Percentiles rank a stretch among this genome's conserved stretches.
Evolutionary conservation across 2,888 invertebrate species (phyloP).

Genomic region (Apamea monoglypha): DNA sequence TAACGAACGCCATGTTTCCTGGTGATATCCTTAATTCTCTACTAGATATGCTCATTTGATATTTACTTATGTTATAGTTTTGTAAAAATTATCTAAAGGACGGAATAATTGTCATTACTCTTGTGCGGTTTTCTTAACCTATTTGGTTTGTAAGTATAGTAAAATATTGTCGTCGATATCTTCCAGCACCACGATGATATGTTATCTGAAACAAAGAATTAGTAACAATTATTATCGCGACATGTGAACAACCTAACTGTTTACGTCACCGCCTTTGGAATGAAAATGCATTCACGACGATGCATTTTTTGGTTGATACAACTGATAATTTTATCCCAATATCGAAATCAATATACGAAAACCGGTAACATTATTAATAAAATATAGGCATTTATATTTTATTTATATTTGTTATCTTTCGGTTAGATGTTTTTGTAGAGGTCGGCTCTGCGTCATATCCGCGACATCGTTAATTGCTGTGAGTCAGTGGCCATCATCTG

Average conservation of each 20-base stretch:
- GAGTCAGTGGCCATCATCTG: constrained; percentile 68
- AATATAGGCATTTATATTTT: constrained; percentile 29
- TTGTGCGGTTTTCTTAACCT: constrained; percentile 73
- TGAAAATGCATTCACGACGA: constrained; percentile 34
- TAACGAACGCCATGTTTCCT: constrained; percentile 81
- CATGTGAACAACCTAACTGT: constrained; percentile 29
- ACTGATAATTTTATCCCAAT: constrained; percentile 13
- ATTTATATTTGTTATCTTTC: constrained; percentile 27
- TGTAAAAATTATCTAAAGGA: constrained; percentile 80
- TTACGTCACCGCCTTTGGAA: neutral
- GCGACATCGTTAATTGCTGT: constrained; percentile 67
- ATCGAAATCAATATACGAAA: constrained; percentile 3
- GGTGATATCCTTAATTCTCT: constrained; percentile 71
- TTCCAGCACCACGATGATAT: constrained; percentile 72
- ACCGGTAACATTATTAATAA: constrained; percentile 10
- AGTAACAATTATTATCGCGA: constrained; percentile 46
- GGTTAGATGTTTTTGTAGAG: constrained; percentile 47
- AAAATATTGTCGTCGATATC: constrained; percentile 74
- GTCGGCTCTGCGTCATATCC: constrained; percentile 70
- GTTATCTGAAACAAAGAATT: constrained; percentile 84
- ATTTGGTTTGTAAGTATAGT: constrained; percentile 74
- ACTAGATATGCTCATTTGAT: constrained; percentile 81
- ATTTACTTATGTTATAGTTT: constrained; percentile 71
- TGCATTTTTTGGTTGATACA: too few relatives aligned
- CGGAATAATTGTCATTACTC: constrained; percentile 79